These are phyloP conservation scores for Operophtera brumata DNA, from an alignment of 2,888 invertebrate genomes.

Conservation along the genomic window DNA sequence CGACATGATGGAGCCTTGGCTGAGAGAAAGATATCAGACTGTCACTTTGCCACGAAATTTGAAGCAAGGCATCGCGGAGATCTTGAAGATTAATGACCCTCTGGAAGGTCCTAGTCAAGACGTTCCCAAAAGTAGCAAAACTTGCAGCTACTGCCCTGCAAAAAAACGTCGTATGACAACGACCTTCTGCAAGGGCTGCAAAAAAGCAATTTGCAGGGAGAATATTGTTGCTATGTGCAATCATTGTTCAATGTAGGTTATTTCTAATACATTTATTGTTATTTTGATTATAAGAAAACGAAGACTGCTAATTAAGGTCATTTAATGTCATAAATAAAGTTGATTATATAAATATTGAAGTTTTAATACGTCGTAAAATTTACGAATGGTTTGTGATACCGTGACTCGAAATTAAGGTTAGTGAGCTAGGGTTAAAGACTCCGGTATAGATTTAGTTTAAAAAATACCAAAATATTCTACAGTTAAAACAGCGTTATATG, in stretches of 20 bases:
- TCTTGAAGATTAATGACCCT: slow-evolving; percentile 18
- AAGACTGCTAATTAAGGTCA: slow-evolving; percentile 6
- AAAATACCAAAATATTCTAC: no score
- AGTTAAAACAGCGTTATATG: no score
- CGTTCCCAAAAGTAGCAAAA: slow-evolving; percentile 23
- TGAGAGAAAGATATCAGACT: slow-evolving; percentile 23
- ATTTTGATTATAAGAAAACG: slow-evolving; percentile 6
- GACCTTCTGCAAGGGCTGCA: slow-evolving; percentile 5
- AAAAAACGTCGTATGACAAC: slow-evolving; percentile 26
- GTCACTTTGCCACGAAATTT: slow-evolving; percentile 25
- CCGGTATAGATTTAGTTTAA: no score
- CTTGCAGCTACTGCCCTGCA: slow-evolving; percentile 20
- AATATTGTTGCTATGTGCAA: slow-evolving; percentile 22
- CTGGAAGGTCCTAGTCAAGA: slow-evolving; percentile 22
- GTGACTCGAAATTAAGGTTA: neutral
- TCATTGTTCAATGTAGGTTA: slow-evolving; percentile 6
- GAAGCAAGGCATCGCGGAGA: slow-evolving; percentile 19
- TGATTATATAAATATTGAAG: slow-evolving; percentile 1
- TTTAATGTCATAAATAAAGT: slow-evolving; percentile 10
- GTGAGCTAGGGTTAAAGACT: neutral
- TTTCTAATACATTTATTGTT: slow-evolving; percentile 6
- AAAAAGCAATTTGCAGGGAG: slow-evolving; percentile 22
- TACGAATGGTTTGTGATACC: neutral
- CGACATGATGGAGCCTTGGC: slow-evolving; percentile 22
- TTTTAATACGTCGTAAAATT: neutral